A percentile compares a stretch with the other conserved stretches of the same genome.
Conservation (phyloP, 2,888 invertebrate genomes). For the Drosophila hamatofila region DNA sequence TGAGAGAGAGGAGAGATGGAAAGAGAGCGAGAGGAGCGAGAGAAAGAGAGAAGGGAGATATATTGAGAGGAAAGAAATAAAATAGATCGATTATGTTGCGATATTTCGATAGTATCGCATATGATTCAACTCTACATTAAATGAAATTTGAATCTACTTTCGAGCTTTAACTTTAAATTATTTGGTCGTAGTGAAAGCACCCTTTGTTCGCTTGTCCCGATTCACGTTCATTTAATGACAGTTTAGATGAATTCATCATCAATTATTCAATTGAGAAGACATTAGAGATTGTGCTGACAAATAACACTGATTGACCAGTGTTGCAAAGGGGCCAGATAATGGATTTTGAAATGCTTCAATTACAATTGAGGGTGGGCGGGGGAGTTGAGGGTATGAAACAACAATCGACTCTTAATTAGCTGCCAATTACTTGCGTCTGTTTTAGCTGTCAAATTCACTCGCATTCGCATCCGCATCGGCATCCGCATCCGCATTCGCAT, state of each 20-base stretch:
- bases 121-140: neutral
- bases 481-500: neutral
- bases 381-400: neutral
- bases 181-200: neutral
- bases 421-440: conserved; percentile 20
- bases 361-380: neutral
- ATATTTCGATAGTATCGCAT: neutral
- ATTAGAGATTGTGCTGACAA: conserved; percentile 8
- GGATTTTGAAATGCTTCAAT: conserved; percentile 22
- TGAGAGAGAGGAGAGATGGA: no score
- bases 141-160: neutral
- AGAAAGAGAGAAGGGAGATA: no score
- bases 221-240: neutral
- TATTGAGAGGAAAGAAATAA: no score
- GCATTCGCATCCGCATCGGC: conserved; percentile 5
- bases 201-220: no score
- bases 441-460: conserved; percentile 20
- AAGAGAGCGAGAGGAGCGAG: no score
- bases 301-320: conserved; percentile 12
- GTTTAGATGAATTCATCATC: conserved; percentile 8
- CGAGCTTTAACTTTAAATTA: no score
- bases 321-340: conserved; percentile 3
- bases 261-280: conserved; percentile 8
- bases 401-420: conserved; percentile 25
- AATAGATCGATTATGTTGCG: neutral